Conservation (phyloP, 1,140 invertebrate genomes). For the Oryzaephilus surinamensis region DNA sequence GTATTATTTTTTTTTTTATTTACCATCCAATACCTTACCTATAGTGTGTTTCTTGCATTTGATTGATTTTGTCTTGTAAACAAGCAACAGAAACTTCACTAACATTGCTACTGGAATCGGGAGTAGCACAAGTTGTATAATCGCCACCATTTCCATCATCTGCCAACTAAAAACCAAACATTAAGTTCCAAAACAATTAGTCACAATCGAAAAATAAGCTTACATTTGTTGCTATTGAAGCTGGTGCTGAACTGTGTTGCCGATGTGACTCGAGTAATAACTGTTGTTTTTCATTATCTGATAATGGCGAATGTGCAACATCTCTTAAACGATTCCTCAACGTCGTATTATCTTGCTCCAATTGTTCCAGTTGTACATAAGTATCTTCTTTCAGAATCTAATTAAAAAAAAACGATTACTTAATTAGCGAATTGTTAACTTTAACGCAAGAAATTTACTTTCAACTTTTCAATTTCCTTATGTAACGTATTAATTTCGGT, state of each 20-base stretch:
- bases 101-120: slow-evolving; percentile 69
- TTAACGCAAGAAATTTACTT: slow-evolving; percentile 31
- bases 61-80: slow-evolving; percentile 82
- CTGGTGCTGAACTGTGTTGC: slow-evolving; percentile 50
- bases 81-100: slow-evolving; percentile 87
- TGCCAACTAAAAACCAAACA: slow-evolving; percentile 24
- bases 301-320: slow-evolving; percentile 65
- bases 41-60: slow-evolving; percentile 81
- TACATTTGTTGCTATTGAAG: slow-evolving; percentile 43
- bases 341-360: slow-evolving; percentile 63
- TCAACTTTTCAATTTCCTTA: slow-evolving; percentile 40
- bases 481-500: slow-evolving; percentile 39
- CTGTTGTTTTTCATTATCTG: slow-evolving; percentile 72
- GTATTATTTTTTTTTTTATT: too few species aligned
- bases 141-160: slow-evolving; percentile 39
- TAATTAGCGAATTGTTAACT: too few species aligned
- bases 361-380: slow-evolving; percentile 49
- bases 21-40: too few species aligned
- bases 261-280: slow-evolving; percentile 58
- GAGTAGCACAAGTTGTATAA: slow-evolving; percentile 52
- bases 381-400: slow-evolving; percentile 43
- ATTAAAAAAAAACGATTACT: neutral
- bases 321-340: slow-evolving; percentile 61
- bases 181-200: slow-evolving; percentile 1
- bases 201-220: slow-evolving; percentile 8